Base-by-base conservation (phyloP, 2,888 invertebrate species). In the Meiosimyza platycephala region DNA sequence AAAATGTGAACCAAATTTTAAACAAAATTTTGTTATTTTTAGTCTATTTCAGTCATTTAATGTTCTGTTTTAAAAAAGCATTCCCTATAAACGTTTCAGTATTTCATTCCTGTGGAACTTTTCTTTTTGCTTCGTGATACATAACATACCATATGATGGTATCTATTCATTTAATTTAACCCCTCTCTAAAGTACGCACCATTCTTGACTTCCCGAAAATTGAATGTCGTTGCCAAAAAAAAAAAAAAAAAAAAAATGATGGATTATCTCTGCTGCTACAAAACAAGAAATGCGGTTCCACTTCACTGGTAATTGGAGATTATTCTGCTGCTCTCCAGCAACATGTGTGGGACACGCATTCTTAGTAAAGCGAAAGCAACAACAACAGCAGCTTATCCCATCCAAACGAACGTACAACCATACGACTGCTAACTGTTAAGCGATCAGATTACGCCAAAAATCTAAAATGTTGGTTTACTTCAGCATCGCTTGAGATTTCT, bases 361-460 rank as follows among this genome's bases (percentile, higher is more conserved):
- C 77, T 74, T 70, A 72, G 74, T 69, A 60, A 68, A 60, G 12
- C 52, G 51, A 51, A 59, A 33, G 28, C 59, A 60, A 15, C 59
- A 60, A 22, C 65, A 48, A n/a, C 47, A 40, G 11, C 63, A 57
- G 40, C 9, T 40, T 40, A 40, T 40, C 40, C 40, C 7, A n/a
- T 12, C 54, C 54, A 54, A 13, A 64, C 18, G 48, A 54, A n/a
- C 13, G 22, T n/a, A 63, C 59, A 55, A 79, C 75, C 79, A 78
- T 40, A 9, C 9, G 80, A 80, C 80, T 76, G 76, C 76, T 68
- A 79, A 78, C 80, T 78, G 82, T 79, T 82, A 80, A 82, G 80
- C 78, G 83, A 83, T 83, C 84, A 79, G 79, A 83, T 83, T 83
- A 82, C 83, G 77, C 65, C 57, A 64, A 74, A 71, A 72, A 69